Evolutionary conservation across 2,888 invertebrate species (phyloP).

Genomic region (Xestia ashworthii): DNA sequence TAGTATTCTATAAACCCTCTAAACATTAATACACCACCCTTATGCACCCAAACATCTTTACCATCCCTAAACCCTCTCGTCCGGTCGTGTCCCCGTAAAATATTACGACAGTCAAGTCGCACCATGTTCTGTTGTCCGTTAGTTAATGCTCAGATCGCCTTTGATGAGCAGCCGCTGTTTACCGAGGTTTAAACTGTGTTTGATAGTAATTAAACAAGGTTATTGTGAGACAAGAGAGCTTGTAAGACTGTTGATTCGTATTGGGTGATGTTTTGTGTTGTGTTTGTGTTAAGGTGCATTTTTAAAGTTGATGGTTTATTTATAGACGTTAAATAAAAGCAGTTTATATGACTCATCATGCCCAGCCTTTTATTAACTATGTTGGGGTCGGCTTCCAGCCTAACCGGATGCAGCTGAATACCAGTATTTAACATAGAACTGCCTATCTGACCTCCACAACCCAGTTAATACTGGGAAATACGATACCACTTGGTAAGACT

Average conservation of each 20-base stretch:
- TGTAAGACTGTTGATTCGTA: conserved; percentile 20
- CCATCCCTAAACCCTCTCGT: conserved; percentile 27
- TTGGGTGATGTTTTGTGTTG: background rate
- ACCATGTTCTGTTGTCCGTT: conserved; percentile 34
- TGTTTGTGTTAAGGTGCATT: too few species aligned
- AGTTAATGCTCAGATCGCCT: conserved; percentile 53
- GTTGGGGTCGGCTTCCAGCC: too few species aligned
- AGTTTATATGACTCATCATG: too few species aligned
- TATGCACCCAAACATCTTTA: conserved; percentile 12
- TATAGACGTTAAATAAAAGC: background rate
- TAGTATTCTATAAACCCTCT: background rate
- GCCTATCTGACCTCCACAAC: too few species aligned
- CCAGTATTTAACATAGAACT: too few species aligned
- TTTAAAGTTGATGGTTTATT: background rate
- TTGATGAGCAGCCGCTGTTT: conserved; percentile 44
- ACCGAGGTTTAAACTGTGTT: conserved; percentile 47
- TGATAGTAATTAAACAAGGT: conserved; percentile 37
- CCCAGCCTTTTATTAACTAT: too few species aligned
- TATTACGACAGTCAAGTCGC: conserved; percentile 36
- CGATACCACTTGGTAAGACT: too few species aligned
- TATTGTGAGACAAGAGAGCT: conserved; percentile 26
- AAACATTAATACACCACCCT: background rate
- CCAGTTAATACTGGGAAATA: too few species aligned
- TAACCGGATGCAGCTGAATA: too few species aligned
- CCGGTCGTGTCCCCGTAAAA: conserved; percentile 32